phyloP scores from a whole-genome alignment of 2,113 vertebrate genomes.

The Sus scrofa region T2T-Sscrofa CM000827.6:55658501-55659000 shows the following conservation, averaged over 20 bases:
- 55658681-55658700: not conserved
- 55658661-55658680: not conserved
- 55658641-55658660: not conserved
- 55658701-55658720: constrained; percentile 36
- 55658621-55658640: not conserved
- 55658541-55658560: not conserved
- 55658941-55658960: constrained; percentile 34
- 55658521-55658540: constrained; percentile 11
- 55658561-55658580: constrained; percentile 18
- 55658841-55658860: not conserved
- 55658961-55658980: not conserved
- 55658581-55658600: not conserved
- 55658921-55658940: not conserved
- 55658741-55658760: not conserved
- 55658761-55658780: not conserved
- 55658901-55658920: constrained; percentile 41
- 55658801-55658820: constrained; percentile 8
- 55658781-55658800: not conserved
- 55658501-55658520: constrained; percentile 25
- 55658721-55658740: not conserved
- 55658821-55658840: not conserved
- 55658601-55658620: not conserved
- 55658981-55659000: not conserved
- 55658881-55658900: not conserved
- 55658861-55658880: not conserved